Evolutionary conservation across 1,140 invertebrate genomes (phyloP).

Genomic region (Colletes gigas): DNA sequence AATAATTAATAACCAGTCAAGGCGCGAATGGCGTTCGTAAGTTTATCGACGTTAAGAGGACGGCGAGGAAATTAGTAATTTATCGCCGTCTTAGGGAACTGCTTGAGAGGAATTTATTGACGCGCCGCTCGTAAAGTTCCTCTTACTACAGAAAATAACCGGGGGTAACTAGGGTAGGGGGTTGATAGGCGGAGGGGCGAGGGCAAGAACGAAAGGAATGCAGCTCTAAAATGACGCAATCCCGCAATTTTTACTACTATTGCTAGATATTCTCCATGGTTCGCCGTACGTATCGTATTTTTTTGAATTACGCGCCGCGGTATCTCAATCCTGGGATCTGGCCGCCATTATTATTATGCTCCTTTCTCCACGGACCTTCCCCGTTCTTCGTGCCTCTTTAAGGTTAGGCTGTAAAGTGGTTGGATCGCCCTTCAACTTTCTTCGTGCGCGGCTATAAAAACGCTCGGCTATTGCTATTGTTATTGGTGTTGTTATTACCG

Average conservation of each 20-base stretch:
- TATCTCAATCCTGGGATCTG: conserved; percentile 55
- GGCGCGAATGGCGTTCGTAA: conserved; percentile 33
- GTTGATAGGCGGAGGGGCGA: background rate
- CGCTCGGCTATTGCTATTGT: conserved; percentile 62
- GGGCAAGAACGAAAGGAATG: background rate
- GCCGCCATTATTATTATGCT: conserved; percentile 51
- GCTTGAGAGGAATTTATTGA: conserved; percentile 36
- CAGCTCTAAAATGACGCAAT: conserved; percentile 18
- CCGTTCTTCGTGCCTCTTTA: conserved; percentile 33
- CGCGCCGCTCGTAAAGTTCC: conserved; percentile 28
- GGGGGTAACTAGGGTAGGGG: background rate
- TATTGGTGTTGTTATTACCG: conserved; percentile 58
- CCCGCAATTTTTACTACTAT: conserved; percentile 28
- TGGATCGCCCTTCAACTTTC: conserved; percentile 37
- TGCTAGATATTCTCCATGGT: conserved; percentile 10
- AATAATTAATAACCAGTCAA: conserved; percentile 36
- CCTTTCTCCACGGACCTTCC: conserved; percentile 36
- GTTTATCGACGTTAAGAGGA: conserved; percentile 44
- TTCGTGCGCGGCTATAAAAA: conserved; percentile 61
- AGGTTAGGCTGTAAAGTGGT: conserved; percentile 54
- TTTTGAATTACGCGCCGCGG: conserved; percentile 50
- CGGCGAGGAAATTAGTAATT: conserved; percentile 49
- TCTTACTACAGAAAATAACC: conserved; percentile 27
- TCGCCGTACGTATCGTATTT: conserved; percentile 51
- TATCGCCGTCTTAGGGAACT: conserved; percentile 32